phyloP scores from a whole-genome alignment of 2,888 invertebrate species.

The Catocala nupta region DNA sequence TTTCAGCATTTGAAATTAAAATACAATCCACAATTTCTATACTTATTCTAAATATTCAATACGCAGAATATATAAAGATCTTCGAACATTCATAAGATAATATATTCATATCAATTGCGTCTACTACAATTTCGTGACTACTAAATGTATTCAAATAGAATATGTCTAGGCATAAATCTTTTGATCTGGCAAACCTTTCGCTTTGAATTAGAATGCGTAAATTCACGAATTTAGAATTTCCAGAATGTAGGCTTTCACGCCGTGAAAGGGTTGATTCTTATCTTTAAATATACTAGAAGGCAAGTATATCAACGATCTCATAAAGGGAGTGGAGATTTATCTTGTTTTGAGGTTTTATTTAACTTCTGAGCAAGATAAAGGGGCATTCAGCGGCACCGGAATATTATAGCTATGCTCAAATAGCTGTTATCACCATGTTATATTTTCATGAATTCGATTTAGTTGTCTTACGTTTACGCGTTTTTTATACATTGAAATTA shows the following conservation, averaged over 20 bases:
- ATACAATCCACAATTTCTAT: too few relatives aligned
- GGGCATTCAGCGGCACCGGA: too few relatives aligned
- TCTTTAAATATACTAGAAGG: conserved; percentile 19
- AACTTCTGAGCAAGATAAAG: too few relatives aligned
- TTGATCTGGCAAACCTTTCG: conserved; percentile 29
- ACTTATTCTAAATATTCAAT: background rate
- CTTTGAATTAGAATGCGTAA: conserved; percentile 23
- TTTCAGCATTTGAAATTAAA: too few relatives aligned
- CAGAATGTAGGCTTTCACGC: conserved; percentile 17
- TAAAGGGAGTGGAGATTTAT: conserved; percentile 15
- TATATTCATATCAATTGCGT: conserved; percentile 8
- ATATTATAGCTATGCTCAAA: too few relatives aligned
- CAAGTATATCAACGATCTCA: background rate
- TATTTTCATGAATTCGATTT: too few relatives aligned
- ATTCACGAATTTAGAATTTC: conserved; percentile 25
- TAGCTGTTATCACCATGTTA: too few relatives aligned
- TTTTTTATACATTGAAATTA: too few relatives aligned
- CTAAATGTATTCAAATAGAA: conserved; percentile 13
- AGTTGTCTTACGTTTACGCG: too few relatives aligned
- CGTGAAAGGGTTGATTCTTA: conserved; percentile 26
- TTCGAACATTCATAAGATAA: background rate
- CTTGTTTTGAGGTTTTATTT: conserved; percentile 14
- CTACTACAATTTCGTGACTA: background rate
- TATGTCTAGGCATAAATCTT: conserved; percentile 20
- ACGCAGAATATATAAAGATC: background rate